Conservation (phyloP, 2,888 invertebrate genomes). For the Elgonia sp. region DNA sequence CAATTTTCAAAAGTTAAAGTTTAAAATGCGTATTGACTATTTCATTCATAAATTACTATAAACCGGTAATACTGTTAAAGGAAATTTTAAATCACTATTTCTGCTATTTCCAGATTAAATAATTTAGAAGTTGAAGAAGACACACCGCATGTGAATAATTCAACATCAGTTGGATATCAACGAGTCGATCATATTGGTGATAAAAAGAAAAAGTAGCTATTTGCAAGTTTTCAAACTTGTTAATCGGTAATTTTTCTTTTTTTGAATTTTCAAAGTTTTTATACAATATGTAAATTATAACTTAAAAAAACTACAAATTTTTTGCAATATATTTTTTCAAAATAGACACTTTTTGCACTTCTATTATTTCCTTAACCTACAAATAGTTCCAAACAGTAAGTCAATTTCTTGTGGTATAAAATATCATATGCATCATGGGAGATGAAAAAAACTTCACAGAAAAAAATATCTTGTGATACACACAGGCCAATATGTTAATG, state of each 20-base stretch:
- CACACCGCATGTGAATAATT: constrained; percentile 81
- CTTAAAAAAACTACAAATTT: background rate
- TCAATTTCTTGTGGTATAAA: no score
- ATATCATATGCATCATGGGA: no score
- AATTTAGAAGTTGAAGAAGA: constrained; percentile 85
- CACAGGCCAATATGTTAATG: no score
- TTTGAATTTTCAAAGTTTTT: background rate
- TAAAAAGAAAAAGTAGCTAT: constrained; percentile 76
- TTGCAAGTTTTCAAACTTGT: background rate
- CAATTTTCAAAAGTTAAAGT: no score
- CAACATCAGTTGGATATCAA: constrained; percentile 79
- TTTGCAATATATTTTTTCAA: no score
- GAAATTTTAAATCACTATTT: background rate
- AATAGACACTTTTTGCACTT: no score
- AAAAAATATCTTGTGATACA: no score
- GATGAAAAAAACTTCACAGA: no score
- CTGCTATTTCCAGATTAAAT: constrained; percentile 81
- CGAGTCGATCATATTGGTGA: constrained; percentile 76
- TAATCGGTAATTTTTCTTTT: background rate
- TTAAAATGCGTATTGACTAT: no score
- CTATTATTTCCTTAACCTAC: no score
- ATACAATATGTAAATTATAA: background rate
- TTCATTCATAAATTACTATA: no score
- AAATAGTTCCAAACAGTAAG: constrained; percentile 87
- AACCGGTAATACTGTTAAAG: no score